Percentiles rank a stretch among this genome's conserved stretches.
Conservation (phyloP, 2,888 invertebrate genomes). For the Sabatieria punctata region DNA sequence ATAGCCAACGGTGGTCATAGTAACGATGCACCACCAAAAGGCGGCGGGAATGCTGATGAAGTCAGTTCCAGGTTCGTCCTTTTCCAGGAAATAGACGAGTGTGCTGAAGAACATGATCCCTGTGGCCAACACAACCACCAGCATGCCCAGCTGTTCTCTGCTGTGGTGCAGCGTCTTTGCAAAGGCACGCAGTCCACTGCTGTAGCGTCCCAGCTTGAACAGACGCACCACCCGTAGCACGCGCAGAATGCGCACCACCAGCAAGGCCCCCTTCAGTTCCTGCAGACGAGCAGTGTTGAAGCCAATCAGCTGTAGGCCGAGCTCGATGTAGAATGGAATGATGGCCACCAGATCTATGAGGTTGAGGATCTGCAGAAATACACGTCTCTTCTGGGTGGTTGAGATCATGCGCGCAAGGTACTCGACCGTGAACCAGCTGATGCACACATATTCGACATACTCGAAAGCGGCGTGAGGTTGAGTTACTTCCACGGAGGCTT, state of each 20-base stretch:
- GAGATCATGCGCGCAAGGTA: conserved; percentile 24
- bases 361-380: conserved; percentile 27
- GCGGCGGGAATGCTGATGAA: neutral
- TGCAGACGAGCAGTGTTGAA: neutral
- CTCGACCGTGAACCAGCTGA: conserved; percentile 32
- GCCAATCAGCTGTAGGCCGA: neutral
- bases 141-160: neutral
- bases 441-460: conserved; percentile 30
- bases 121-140: neutral
- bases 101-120: neutral
- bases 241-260: neutral
- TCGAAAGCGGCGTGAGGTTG: conserved; percentile 24
- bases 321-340: conserved; percentile 30
- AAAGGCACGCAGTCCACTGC: neutral
- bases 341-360: conserved; percentile 33
- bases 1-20: no score
- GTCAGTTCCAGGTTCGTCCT: neutral
- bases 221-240: neutral
- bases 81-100: neutral
- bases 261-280: neutral
- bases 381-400: conserved; percentile 25
- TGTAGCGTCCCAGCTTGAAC: neutral
- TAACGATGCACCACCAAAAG: no score
- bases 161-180: neutral
- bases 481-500: no score